These are phyloP conservation scores for Plebejus anna DNA, from an alignment of 2,888 invertebrate species.

Conservation along the genomic window DNA sequence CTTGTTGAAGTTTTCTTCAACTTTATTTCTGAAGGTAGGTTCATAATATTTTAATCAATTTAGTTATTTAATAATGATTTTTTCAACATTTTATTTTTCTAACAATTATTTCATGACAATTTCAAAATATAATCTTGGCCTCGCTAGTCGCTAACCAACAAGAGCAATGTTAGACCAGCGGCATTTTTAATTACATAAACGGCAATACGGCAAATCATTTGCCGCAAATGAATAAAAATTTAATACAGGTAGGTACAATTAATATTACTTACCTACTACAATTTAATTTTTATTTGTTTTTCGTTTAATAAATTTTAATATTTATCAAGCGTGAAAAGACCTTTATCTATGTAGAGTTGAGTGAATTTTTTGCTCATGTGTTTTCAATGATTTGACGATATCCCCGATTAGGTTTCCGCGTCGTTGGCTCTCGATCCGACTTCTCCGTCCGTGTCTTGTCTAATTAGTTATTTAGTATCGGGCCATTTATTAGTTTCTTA, in stretches of 20 bases:
- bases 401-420: conserved; percentile 36
- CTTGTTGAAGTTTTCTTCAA: neutral
- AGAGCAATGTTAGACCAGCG: neutral
- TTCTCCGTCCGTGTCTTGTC: conserved; percentile 39
- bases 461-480: conserved; percentile 41
- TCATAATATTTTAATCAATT: neutral
- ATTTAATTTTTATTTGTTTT: neutral
- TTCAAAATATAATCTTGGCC: neutral
- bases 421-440: conserved; percentile 35
- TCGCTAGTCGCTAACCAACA: neutral
- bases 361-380: conserved; percentile 27
- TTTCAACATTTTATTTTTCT: neutral
- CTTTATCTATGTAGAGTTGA: conserved; percentile 2
- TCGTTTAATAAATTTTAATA: conserved; percentile 5
- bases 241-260: too few relatives aligned
- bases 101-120: neutral
- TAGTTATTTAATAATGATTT: neutral
- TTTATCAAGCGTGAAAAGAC: neutral
- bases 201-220: too few relatives aligned
- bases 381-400: conserved; percentile 31
- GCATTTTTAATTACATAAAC: neutral
- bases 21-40: neutral
- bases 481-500: conserved; percentile 39
- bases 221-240: too few relatives aligned
- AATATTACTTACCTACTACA: neutral